Conservation (phyloP, 2,797 vertebrate genomes). For the Phrynocephalus guinanensis region DNA sequence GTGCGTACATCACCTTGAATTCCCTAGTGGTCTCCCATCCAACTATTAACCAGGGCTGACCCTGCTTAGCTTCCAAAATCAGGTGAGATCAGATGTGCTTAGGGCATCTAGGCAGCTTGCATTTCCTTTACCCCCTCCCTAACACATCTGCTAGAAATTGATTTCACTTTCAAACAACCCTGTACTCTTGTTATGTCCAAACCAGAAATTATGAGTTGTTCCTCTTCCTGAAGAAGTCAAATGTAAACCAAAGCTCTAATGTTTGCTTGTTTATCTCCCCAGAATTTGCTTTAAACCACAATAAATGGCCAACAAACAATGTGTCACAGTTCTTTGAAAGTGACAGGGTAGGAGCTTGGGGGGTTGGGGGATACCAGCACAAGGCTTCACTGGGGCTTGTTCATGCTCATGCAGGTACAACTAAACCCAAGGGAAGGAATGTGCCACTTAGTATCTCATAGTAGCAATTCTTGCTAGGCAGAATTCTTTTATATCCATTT, state of each 20-base stretch:
- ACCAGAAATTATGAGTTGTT: neutral
- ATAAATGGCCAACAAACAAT: neutral
- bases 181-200: neutral
- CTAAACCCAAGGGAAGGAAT: neutral
- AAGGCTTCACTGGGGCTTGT: neutral
- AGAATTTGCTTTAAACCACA: neutral
- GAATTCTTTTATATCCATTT: neutral
- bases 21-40: no score
- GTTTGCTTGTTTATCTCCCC: neutral
- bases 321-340: neutral
- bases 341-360: neutral
- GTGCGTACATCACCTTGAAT: no score
- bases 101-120: no score
- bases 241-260: neutral
- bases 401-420: neutral
- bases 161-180: neutral
- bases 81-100: no score
- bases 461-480: neutral
- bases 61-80: neutral
- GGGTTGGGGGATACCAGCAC: no score
- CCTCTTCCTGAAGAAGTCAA: neutral
- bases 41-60: no score
- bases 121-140: neutral
- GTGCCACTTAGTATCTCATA: no score
- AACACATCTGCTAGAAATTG: neutral